Evolutionary conservation across 2,797 vertebrate species (phyloP), one percentile per base, ranked within the genome.

Genomic region (Morelia viridis): DNA sequence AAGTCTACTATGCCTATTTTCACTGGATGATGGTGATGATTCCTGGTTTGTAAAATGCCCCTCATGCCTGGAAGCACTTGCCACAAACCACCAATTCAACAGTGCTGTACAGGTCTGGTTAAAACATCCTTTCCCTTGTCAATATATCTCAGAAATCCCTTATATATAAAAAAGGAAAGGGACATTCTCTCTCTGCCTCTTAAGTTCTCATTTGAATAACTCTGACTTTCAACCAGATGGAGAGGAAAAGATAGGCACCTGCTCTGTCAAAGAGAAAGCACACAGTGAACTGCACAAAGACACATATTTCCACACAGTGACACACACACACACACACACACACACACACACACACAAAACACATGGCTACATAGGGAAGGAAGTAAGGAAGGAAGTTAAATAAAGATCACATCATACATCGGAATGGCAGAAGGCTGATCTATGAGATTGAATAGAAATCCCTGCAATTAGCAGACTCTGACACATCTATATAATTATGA

Each of bases 221-320:
- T 90, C 83, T 80, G 89, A 53, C 89, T 92, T 90, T 87, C 65
- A 57, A 65, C 65, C 92, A 92, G 89, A 90, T 92, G 92, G 92
- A 92, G 89, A 90, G 85, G 92, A 88, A 92, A 90, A 57, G 89
- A 92, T 83, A 92, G 92, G 68, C 92, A 92, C 92, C 89, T 92
- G 92, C 85, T 92, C 58, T 60, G 56, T 83, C 46, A 64, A 87
- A 86, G 89, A 68, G 87, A 92, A 90, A 85, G 92, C 92, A 92
- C 92, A 92, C 65, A 90, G 68, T 92, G 92, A 92, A 90, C 92
- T 10, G 84, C 85, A 92, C 85, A 87, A 92, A 92, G 65, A 90
- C 85, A 90, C 92, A 90, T 90, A 68, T 90, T 90, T 76, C 46
- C 68, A 87, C 53, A 60, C 57, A 89, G 41, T 61, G 17, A 26